These are phyloP conservation scores for Plumapathes pennacea DNA, from an alignment of 92 coral and sea anemone genomes.

Conservation along the genomic window DNA sequence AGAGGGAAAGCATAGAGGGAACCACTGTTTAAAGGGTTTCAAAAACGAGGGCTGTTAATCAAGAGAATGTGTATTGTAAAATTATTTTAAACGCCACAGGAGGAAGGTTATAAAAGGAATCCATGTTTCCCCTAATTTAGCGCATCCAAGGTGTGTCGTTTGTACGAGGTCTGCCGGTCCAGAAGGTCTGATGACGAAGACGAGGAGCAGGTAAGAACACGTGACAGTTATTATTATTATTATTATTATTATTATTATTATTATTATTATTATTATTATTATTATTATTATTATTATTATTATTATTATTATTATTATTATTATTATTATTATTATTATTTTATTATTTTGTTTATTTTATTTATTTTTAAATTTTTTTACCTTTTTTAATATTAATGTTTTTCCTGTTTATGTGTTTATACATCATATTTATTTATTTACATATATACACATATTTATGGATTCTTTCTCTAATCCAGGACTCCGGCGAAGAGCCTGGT, in stretches of 20 bases:
- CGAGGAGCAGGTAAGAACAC: conserved; percentile 67
- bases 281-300: too few species aligned
- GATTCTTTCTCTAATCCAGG: conserved; percentile 36
- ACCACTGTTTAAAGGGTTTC: neutral
- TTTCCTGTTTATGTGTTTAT: neutral
- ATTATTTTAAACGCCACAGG: too few species aligned
- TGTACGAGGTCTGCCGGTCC: conserved; percentile 89
- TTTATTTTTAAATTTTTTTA: too few species aligned
- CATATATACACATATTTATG: neutral
- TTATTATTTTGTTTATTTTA: too few species aligned
- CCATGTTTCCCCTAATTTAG: too few species aligned
- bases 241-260: too few species aligned
- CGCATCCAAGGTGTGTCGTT: conserved; percentile 87
- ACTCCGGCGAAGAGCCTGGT: conserved; percentile 71
- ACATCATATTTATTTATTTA: neutral
- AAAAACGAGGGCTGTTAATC: neutral
- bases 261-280: too few species aligned
- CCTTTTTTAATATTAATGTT: neutral
- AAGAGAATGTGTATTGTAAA: too few species aligned
- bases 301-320: too few species aligned
- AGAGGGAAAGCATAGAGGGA: too few species aligned
- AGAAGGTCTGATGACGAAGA: conserved; percentile 86
- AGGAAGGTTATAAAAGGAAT: too few species aligned
- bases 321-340: too few species aligned
- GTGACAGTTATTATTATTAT: neutral